Percentiles rank a stretch among this genome's conserved stretches.
phyloP scores from a whole-genome alignment of 2,888 invertebrate species.

The Atrina japonica region DNA sequence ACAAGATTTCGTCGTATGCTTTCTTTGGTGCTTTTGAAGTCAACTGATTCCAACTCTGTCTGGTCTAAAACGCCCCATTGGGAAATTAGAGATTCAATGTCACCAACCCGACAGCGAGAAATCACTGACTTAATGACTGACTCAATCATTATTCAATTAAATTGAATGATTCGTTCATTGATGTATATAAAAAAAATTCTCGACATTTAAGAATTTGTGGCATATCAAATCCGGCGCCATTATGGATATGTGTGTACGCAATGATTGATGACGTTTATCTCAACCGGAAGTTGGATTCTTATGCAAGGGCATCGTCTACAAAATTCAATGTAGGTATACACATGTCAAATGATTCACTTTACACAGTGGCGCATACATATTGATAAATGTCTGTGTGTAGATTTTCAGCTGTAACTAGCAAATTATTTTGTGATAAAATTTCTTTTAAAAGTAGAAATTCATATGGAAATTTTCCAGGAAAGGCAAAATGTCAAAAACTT shows the following conservation, averaged over 20 bases:
- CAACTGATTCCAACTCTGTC: conserved; percentile 23
- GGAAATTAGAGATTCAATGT: conserved; percentile 18
- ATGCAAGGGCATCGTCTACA: neutral
- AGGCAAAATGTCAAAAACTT: no score
- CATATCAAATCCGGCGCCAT: conserved; percentile 20
- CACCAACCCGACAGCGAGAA: conserved; percentile 8
- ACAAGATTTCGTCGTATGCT: neutral
- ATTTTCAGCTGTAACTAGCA: neutral
- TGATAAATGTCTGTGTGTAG: neutral
- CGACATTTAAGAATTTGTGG: neutral
- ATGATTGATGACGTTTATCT: conserved; percentile 25
- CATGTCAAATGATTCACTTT: no score
- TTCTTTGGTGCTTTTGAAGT: conserved; percentile 23
- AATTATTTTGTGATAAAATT: conserved; percentile 4
- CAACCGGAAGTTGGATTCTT: conserved; percentile 23
- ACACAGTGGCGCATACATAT: no score
- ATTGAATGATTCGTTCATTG: neutral
- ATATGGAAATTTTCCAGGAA: no score
- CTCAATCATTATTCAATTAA: conserved; percentile 13
- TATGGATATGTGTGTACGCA: conserved; percentile 21
- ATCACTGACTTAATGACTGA: conserved; percentile 18
- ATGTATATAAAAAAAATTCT: neutral
- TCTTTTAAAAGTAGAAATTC: no score
- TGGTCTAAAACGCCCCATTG: conserved; percentile 32
- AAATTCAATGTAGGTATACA: no score